Percentiles rank a stretch among this genome's conserved stretches.
These are phyloP conservation scores for Pyrrhosoma nymphula DNA, from an alignment of 2,888 invertebrate species.

Conservation along the genomic window DNA sequence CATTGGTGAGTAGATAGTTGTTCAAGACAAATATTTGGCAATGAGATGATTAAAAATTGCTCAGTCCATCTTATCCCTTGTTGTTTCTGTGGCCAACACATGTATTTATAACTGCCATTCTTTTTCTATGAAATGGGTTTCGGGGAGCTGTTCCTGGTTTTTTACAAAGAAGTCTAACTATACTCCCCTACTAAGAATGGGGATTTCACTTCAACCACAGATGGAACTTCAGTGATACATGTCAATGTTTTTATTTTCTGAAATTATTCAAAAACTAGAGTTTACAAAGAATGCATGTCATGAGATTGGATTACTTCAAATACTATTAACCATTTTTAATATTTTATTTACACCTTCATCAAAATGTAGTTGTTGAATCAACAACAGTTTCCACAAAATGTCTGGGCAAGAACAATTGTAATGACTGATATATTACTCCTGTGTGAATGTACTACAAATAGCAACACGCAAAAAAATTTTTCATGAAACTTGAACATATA, in stretches of 20 bases:
- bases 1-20: constrained; percentile 66
- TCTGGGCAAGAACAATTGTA: constrained; percentile 26
- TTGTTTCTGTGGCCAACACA: constrained; percentile 66
- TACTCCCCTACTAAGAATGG: constrained; percentile 19
- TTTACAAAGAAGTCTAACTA: constrained; percentile 53
- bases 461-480: background rate
- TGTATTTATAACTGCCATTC: constrained; percentile 65
- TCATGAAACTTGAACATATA: constrained; percentile 34
- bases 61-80: constrained; percentile 64
- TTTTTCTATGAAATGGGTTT: constrained; percentile 62
- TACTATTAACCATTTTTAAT: constrained; percentile 42
- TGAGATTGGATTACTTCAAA: constrained; percentile 36
- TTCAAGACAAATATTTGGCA: constrained; percentile 60
- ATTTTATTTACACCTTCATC: constrained; percentile 32
- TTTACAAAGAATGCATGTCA: constrained; percentile 52
- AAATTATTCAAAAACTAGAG: constrained; percentile 24
- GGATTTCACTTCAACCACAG: constrained; percentile 53
- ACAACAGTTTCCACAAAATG: constrained; percentile 35
- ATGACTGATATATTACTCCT: background rate
- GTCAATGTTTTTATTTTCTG: constrained; percentile 60
- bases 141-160: constrained; percentile 64
- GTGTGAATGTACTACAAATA: constrained; percentile 40
- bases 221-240: constrained; percentile 37
- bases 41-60: constrained; percentile 65
- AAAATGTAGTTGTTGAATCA: constrained; percentile 48